phyloP scores from a whole-genome alignment of 1,140 invertebrate genomes.

The Conus betulinus region DNA sequence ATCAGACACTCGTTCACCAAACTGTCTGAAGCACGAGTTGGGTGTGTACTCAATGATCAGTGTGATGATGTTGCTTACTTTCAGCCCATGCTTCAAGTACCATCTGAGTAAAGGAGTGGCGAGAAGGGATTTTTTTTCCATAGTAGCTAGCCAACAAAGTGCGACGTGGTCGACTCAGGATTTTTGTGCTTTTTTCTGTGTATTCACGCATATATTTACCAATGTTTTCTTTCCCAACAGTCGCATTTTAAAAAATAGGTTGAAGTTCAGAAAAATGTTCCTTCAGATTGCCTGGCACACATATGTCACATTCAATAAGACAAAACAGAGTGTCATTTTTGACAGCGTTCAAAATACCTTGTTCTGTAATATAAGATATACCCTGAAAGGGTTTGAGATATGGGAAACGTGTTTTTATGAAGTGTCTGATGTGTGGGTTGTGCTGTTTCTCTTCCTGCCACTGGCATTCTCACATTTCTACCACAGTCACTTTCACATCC shows the following conservation, averaged over 20 bases:
- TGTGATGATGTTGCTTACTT: background rate
- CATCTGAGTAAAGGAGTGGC: background rate
- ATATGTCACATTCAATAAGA: background rate
- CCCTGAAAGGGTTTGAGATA: background rate
- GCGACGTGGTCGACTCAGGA: background rate
- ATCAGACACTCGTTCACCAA: background rate
- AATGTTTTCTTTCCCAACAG: background rate
- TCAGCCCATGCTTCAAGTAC: background rate
- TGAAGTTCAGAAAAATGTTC: background rate
- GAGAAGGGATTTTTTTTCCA: background rate
- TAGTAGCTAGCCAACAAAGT: background rate
- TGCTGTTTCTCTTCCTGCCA: too few species aligned
- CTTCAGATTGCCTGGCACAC: background rate
- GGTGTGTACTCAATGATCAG: background rate
- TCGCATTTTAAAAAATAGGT: background rate
- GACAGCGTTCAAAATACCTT: background rate
- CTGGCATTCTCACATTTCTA: too few species aligned
- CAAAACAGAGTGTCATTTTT: background rate
- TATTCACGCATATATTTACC: background rate
- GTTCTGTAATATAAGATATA: background rate
- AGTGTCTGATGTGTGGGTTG: too few species aligned
- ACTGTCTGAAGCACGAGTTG: background rate
- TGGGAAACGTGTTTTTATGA: too few species aligned
- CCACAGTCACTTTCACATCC: too few species aligned
- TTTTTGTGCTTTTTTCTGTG: background rate